phyloP scores from a whole-genome alignment of 2,797 vertebrate genomes.

The Phataginus tricuspis region DNA sequence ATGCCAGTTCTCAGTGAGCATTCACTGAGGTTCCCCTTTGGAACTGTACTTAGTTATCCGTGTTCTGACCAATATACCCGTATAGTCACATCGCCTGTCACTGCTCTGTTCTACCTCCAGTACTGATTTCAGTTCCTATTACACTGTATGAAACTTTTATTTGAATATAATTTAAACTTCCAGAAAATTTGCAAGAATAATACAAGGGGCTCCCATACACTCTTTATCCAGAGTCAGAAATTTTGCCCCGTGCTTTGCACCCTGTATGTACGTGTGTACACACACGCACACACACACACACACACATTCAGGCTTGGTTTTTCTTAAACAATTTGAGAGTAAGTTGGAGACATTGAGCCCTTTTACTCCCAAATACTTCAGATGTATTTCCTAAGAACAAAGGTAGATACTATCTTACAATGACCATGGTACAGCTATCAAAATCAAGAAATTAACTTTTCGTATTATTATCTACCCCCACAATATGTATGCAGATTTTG shows the following conservation, averaged over 20 bases:
- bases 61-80: neutral
- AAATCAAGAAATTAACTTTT: conserved; percentile 7
- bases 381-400: conserved; percentile 4
- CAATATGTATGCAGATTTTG: neutral
- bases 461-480: neutral
- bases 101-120: neutral
- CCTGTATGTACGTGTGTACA: neutral
- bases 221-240: neutral
- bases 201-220: neutral
- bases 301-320: neutral
- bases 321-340: neutral
- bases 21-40: neutral
- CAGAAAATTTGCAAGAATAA: neutral
- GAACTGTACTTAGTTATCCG: neutral
- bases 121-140: neutral
- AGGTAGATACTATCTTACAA: neutral
- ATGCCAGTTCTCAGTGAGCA: neutral
- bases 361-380: neutral
- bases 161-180: neutral
- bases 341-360: neutral
- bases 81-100: neutral
- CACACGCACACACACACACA: neutral
- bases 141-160: neutral
- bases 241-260: neutral
- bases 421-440: neutral